phyloP scores from a whole-genome alignment of 2,888 invertebrate species.

The Eupithecia abbreviata region DNA sequence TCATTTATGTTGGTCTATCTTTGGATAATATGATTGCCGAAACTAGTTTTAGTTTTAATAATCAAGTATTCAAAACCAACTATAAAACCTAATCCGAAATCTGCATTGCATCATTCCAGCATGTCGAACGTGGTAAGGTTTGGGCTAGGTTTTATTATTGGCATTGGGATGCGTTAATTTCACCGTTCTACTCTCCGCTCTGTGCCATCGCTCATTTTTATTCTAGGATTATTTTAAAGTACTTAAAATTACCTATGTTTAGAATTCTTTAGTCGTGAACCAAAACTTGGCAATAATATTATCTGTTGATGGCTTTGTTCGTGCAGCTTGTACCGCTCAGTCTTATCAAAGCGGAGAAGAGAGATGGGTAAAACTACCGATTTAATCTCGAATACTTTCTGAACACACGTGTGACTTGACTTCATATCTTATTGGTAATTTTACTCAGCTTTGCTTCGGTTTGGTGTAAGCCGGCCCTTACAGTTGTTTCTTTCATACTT shows the following conservation, averaged over 20 bases:
- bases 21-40: constrained; percentile 37
- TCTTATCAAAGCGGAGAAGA: neutral
- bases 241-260: constrained; percentile 33
- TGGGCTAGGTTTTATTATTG: neutral
- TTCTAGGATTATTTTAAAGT: constrained; percentile 33
- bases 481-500: constrained; percentile 20
- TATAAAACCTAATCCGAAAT: neutral
- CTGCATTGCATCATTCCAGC: neutral
- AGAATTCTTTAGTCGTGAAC: constrained; percentile 24
- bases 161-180: constrained; percentile 21
- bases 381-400: neutral
- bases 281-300: constrained; percentile 35
- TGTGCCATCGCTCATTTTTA: constrained; percentile 35
- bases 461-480: neutral
- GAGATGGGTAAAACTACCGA: neutral
- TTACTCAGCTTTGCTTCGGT: neutral
- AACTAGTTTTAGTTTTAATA: constrained; percentile 26
- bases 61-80: neutral
- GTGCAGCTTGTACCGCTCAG: neutral
- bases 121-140: neutral
- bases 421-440: neutral
- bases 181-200: constrained; percentile 47
- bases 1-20: constrained; percentile 24
- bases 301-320: constrained; percentile 31
- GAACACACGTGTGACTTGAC: neutral